These are phyloP conservation scores for Drosophila subobscura DNA, from an alignment of 1,140 invertebrate genomes.

Conservation along the genomic window DNA sequence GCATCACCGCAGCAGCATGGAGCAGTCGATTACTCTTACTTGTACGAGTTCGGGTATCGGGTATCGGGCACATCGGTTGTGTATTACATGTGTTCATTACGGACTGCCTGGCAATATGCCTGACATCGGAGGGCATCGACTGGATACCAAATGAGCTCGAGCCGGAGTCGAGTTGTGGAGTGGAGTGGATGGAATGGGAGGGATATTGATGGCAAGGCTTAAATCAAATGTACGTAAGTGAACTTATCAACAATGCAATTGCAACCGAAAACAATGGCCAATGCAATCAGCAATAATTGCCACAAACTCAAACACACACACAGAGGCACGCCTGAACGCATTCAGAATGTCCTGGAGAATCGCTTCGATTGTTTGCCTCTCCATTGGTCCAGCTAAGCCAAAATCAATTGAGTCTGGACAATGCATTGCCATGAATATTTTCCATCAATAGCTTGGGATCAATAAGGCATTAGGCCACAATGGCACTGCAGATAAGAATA, in stretches of 20 bases:
- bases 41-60: neutral
- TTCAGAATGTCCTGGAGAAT: conserved; percentile 23
- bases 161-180: neutral
- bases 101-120: conserved; percentile 8
- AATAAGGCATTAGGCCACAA: conserved; percentile 33
- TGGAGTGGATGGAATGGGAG: neutral
- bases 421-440: conserved; percentile 49
- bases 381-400: conserved; percentile 39
- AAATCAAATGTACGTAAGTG: conserved; percentile 45
- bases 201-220: conserved; percentile 33
- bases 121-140: no score
- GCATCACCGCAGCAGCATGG: conserved; percentile 11
- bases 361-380: conserved; percentile 32
- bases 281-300: conserved; percentile 66
- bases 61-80: neutral
- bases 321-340: neutral
- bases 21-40: conserved; percentile 33
- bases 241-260: conserved; percentile 42
- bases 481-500: conserved; percentile 25
- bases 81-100: conserved; percentile 31
- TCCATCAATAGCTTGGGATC: conserved; percentile 20
- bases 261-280: conserved; percentile 54
- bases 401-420: conserved; percentile 57
- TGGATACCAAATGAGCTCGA: conserved; percentile 30
- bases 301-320: conserved; percentile 30